These are phyloP conservation scores for Hylia prasina DNA, from an alignment of 2,113 vertebrate genomes.

Conservation along the genomic window DNA sequence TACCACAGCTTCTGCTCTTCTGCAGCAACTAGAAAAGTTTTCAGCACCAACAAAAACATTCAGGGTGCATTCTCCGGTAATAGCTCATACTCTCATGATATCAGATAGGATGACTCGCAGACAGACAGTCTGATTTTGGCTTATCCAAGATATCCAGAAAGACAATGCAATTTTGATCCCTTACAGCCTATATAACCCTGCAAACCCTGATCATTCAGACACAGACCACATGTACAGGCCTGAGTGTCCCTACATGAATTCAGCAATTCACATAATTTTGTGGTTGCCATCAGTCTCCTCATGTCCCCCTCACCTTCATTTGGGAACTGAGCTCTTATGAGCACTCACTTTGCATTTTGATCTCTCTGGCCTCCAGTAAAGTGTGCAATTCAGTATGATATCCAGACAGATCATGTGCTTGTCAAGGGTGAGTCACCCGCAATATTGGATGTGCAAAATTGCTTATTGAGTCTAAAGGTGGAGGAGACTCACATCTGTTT, in stretches of 20 bases:
- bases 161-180: neutral
- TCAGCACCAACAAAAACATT: neutral
- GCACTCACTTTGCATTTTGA: neutral
- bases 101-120: neutral
- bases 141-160: neutral
- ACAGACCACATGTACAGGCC: rapidly evolving
- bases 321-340: neutral
- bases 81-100: neutral
- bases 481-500: neutral
- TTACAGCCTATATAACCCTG: neutral
- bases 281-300: neutral
- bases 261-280: neutral
- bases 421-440: neutral
- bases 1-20: neutral
- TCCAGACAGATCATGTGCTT: neutral
- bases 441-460: neutral
- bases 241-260: neutral
- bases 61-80: neutral
- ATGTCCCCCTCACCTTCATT: neutral
- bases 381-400: neutral
- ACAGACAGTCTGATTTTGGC: neutral
- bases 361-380: neutral
- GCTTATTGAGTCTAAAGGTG: neutral
- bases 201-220: neutral
- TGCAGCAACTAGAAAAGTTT: neutral